These are phyloP conservation scores for Todiramphus chloris DNA, from an alignment of 2,113 vertebrate species.

Conservation along the genomic window DNA sequence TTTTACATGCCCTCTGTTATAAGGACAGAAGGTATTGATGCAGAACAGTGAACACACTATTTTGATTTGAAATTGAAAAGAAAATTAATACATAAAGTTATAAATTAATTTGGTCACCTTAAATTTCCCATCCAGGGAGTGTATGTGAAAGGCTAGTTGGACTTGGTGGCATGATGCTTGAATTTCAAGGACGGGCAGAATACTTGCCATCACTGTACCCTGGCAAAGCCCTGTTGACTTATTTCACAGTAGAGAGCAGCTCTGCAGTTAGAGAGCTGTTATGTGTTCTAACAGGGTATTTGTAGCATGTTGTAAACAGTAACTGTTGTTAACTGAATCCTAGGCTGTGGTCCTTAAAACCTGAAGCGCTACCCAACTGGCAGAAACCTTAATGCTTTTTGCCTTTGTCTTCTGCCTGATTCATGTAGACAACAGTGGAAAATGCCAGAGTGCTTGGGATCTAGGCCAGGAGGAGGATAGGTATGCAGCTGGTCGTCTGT, in stretches of 20 bases:
- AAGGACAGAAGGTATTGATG: neutral
- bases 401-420: conserved; percentile 37
- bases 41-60: neutral
- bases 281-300: conserved; percentile 29
- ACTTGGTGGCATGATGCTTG: neutral
- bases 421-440: neutral
- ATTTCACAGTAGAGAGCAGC: neutral
- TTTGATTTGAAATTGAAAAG: neutral
- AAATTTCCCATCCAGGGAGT: neutral
- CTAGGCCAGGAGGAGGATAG: conserved; percentile 53
- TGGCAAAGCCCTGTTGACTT: neutral
- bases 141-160: neutral
- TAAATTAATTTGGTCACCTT: neutral
- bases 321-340: conserved; percentile 17
- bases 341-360: conserved; percentile 5
- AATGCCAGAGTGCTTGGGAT: conserved; percentile 50
- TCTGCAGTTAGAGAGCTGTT: conserved; percentile 21
- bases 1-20: neutral
- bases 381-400: conserved; percentile 13
- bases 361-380: neutral
- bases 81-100: neutral
- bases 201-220: neutral
- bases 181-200: neutral
- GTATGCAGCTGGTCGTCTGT: conserved; percentile 43
- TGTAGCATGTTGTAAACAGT: conserved; percentile 44